phyloP scores from a whole-genome alignment of 2,797 vertebrate species.

The Antrozous pallidus region DNA sequence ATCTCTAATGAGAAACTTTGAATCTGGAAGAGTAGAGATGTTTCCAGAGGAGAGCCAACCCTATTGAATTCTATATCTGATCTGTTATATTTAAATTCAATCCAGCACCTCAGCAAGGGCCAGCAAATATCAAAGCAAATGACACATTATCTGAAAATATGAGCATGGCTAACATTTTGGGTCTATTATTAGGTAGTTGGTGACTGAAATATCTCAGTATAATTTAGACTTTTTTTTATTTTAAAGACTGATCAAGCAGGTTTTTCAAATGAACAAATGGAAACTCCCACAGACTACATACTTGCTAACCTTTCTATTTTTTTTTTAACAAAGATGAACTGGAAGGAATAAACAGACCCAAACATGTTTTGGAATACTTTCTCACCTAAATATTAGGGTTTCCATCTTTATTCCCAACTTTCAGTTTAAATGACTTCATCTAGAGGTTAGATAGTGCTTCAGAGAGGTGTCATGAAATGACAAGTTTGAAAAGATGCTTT shows the following conservation, averaged over 20 bases:
- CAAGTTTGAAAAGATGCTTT: constrained; percentile 43
- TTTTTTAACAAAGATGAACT: constrained; percentile 41
- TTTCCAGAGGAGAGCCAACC: not conserved
- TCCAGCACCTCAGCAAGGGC: not conserved
- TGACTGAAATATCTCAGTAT: constrained; percentile 52
- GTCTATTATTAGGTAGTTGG: constrained; percentile 53
- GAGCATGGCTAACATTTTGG: constrained; percentile 42
- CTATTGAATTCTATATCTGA: constrained; percentile 1
- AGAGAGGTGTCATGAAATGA: not conserved
- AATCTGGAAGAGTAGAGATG: constrained; percentile 16
- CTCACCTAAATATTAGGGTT: not conserved
- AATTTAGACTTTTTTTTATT: constrained; percentile 49
- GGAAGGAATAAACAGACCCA: constrained; percentile 2
- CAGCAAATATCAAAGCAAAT: constrained; percentile 43
- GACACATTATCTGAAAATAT: constrained; percentile 46
- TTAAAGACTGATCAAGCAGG: constrained; percentile 36
- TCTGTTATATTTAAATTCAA: constrained; percentile 26
- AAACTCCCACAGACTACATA: constrained; percentile 29
- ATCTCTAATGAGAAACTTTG: not conserved
- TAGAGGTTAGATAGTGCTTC: not conserved
- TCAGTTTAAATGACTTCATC: not conserved
- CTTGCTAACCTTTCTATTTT: constrained; percentile 40
- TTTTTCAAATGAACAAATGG: constrained; percentile 45
- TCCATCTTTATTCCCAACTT: not conserved
- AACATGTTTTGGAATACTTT: constrained; percentile 34